Conservation (phyloP, 2,888 invertebrate genomes). For the Calameuta pallipes region DNA sequence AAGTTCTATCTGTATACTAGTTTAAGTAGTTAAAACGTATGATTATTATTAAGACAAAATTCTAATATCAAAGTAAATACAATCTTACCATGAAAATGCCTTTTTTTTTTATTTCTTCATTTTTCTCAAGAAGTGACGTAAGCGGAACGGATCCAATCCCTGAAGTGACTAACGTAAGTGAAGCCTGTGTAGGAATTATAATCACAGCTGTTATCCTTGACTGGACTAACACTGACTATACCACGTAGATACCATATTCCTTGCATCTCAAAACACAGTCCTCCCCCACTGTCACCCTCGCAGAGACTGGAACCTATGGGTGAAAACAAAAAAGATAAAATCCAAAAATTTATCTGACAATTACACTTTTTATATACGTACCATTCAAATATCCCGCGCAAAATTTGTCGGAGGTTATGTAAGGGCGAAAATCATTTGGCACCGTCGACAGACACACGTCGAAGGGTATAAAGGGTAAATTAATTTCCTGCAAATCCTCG, state of each 20-base stretch:
- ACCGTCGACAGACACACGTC: slow-evolving; percentile 38
- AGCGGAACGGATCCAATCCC: slow-evolving; percentile 38
- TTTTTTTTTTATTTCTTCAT: background rate
- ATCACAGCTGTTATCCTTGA: slow-evolving; percentile 32
- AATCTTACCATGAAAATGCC: background rate
- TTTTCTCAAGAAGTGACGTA: slow-evolving; percentile 23
- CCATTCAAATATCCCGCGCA: slow-evolving; percentile 46
- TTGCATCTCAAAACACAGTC: slow-evolving; percentile 36
- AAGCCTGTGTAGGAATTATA: slow-evolving; percentile 40
- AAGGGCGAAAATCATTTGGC: slow-evolving; percentile 40
- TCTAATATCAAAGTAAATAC: background rate
- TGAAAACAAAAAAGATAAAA: background rate
- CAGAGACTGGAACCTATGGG: slow-evolving; percentile 41
- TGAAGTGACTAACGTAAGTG: slow-evolving; percentile 37
- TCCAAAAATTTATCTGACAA: background rate
- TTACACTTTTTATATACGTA: slow-evolving; percentile 15
- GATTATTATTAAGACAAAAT: background rate
- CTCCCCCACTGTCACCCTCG: slow-evolving; percentile 47
- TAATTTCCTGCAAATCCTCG: slow-evolving; percentile 36
- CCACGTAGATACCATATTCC: slow-evolving; percentile 45
- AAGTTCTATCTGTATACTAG: too few relatives aligned
- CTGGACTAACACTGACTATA: slow-evolving; percentile 43
- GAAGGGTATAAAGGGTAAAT: slow-evolving; percentile 42
- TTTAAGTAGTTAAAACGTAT: background rate
- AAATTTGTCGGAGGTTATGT: slow-evolving; percentile 48